These are phyloP conservation scores for Choreutis nemorana DNA, from an alignment of 2,888 invertebrate genomes.

Conservation along the genomic window DNA sequence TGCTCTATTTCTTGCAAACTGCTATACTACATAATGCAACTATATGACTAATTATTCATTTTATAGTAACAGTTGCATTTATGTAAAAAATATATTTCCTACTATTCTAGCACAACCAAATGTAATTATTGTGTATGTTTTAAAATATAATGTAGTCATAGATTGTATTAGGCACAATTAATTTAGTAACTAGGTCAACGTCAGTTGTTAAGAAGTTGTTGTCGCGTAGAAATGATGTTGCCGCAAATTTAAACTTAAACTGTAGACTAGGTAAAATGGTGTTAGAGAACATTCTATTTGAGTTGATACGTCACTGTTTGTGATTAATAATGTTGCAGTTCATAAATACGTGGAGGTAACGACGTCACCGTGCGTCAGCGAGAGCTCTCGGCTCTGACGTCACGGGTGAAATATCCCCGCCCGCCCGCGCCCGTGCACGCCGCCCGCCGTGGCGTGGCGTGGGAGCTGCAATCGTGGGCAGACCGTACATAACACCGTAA, in stretches of 20 bases:
- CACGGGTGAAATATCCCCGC: constrained; percentile 40
- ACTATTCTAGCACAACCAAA: too few species aligned
- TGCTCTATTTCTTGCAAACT: constrained; percentile 33
- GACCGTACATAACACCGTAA: constrained; percentile 31
- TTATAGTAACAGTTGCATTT: too few species aligned
- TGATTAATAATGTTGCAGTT: constrained; percentile 32
- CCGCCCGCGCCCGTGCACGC: constrained; percentile 6
- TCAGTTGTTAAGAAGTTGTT: constrained; percentile 30
- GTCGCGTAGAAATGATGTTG: constrained; percentile 29
- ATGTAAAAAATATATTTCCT: too few species aligned
- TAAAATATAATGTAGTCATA: too few species aligned
- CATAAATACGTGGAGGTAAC: constrained; percentile 25
- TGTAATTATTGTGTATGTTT: too few species aligned
- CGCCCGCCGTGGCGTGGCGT: constrained; percentile 11
- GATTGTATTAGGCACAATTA: too few species aligned
- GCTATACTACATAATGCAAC: too few species aligned
- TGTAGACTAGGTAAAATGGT: constrained; percentile 7
- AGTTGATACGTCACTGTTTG: constrained; percentile 14
- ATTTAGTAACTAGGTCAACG: constrained; percentile 39
- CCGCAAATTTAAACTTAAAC: constrained; percentile 26
- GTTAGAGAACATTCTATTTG: constrained; percentile 7
- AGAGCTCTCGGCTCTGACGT: constrained; percentile 40
- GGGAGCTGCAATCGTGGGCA: constrained; percentile 21
- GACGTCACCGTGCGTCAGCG: constrained; percentile 46
- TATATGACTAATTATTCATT: too few species aligned